A percentile compares a stretch with the other conserved stretches of the same genome.
Conservation (phyloP, 2,888 invertebrate genomes). For the Eupithecia pulchellata region DNA sequence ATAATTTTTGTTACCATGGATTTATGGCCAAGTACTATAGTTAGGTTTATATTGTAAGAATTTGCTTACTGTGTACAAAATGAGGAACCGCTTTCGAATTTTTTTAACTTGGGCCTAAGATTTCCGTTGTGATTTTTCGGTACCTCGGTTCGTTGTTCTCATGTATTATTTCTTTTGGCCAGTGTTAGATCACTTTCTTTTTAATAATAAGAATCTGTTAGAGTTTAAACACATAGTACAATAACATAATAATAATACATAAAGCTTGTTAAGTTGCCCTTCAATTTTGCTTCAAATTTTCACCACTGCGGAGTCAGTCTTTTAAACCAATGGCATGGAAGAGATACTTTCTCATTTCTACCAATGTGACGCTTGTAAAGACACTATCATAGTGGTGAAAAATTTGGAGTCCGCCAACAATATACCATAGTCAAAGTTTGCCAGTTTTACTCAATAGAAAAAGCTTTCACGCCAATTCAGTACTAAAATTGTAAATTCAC, state of each 20-base stretch:
- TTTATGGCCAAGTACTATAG: constrained; percentile 80
- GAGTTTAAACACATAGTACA: constrained; percentile 62
- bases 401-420: constrained; percentile 56
- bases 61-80: constrained; percentile 75
- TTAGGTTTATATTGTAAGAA: constrained; percentile 71
- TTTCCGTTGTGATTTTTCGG: constrained; percentile 51
- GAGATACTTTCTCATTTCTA: too few relatives aligned
- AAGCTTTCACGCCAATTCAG: constrained; percentile 74
- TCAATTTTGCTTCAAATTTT: constrained; percentile 55
- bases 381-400: constrained; percentile 50
- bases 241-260: constrained; percentile 73
- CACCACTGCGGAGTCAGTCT: constrained; percentile 51
- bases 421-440: constrained; percentile 72
- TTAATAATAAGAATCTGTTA: constrained; percentile 65
- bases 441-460: constrained; percentile 78
- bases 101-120: constrained; percentile 63
- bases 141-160: constrained; percentile 56
- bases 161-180: constrained; percentile 63
- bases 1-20: constrained; percentile 82
- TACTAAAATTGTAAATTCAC: constrained; percentile 80
- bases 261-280: constrained; percentile 77
- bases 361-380: constrained; percentile 31
- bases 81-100: constrained; percentile 62
- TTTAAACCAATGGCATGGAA: too few relatives aligned
- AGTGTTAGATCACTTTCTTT: constrained; percentile 70